Base-by-base conservation (phyloP, 1,140 invertebrate genomes). In the Musca domestica region DNA sequence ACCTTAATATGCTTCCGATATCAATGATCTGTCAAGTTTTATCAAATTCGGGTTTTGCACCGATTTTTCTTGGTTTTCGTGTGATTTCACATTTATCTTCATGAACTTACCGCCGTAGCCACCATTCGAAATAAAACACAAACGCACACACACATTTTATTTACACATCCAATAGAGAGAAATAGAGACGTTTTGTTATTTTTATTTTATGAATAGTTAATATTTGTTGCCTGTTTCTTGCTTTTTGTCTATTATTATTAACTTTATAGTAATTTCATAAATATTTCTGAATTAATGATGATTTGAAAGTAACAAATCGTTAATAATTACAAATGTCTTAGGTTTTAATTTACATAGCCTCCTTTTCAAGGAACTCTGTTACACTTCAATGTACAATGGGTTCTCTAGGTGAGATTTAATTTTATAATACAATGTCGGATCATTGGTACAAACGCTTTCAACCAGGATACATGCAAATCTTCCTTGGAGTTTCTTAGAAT, bases 91-190 rank as follows among this genome's bases (percentile, higher is more conserved):
- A n/a, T n/a, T n/a, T n/a, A n/a, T n/a, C n/a, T n/a, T 30, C 27
- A 30, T 4, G 9, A 4, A 41, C 34, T 41, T 41, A 41, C 34
- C 34, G n/a, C n/a, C n/a, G n/a, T n/a, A n/a, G n/a, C 34, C 34
- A 2, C 12, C n/a, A 25, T 34, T 20, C 41, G 6, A 61, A 61
- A 61, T 61, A 34, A 61, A 61, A 61, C 7, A 61, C 27, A 19
- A n/a, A n/a, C 34, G 12, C 10, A 41, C 34, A 10, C n/a, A n/a
- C 20, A 20, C 17, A 19, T 61, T 61, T 61, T 61, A 61, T 61
- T 61, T 61, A 41, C 56, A 61, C 56, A 61, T 61, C 30, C 22
- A 61, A 61, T 61, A 41, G 56, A 61, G 56, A 61, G 56, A 61
- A 34, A 15, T 19, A 58, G n/a, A 58, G 52, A 34, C 17, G 25